Evolutionary conservation across 1,140 invertebrate genomes (phyloP), one percentile per base, ranked within the genome.

Genomic region (Caerostris darwini): DNA sequence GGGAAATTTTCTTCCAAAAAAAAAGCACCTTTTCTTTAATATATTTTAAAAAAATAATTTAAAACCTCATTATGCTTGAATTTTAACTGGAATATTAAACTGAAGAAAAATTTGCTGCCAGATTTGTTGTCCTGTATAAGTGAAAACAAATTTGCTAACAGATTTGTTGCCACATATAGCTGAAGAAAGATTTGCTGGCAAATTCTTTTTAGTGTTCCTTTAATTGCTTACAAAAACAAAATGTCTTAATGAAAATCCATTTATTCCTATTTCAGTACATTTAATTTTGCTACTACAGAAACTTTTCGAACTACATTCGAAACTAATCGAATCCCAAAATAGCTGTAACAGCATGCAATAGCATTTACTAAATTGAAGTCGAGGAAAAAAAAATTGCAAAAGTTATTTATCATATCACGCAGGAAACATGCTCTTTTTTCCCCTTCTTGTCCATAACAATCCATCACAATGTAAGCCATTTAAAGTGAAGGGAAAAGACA

Each of bases 301-400:
- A 77, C 1, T 5, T 77, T 10, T 8, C 7, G 10, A 50, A 34
- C 34, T 34, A 71, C 19, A 77, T 50, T 34, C 10, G 69, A 50
- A 34, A 77, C 69, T 77, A 50, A 77, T 77, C 34, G 69, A 50
- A 77, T 34, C 69, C 69, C 50, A 34, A 77, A 77, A 77, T 77
- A 77, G 69, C 19, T 50, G 69, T 71, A 50, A 71, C 69, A 71
- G 69, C 69, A 77, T 34, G 50, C 69, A 77, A 77, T 77, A 77
- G 12, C 69, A 34, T 77, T 19, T 50, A 12, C 69, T 34, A 77
- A 77, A 77, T 77, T 77, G 69, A 34, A 77, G 19, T 12, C 69
- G 3, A 34, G 34, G 6, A 34, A 34, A 50, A 77, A 3, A 77
- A 77, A 77, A 50, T 10, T 50, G 0, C 34, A 50, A 50, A n/a